phyloP scores from a whole-genome alignment of 2,797 vertebrate genomes.

The Discoglossus pictus region DNA sequence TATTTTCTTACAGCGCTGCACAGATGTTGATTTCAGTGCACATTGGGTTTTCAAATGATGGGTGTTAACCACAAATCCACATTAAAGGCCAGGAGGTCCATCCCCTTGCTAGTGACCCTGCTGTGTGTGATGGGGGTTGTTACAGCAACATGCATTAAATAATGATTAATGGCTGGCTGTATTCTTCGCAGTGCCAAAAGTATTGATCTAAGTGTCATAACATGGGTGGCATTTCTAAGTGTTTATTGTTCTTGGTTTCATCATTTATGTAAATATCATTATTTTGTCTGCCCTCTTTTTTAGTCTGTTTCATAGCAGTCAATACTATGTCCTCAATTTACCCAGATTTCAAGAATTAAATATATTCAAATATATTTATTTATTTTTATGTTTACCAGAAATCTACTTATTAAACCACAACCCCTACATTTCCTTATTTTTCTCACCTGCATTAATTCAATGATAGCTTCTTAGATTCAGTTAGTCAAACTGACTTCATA shows the following conservation, averaged over 20 bases:
- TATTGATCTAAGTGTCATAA: not conserved
- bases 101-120: conserved; percentile 47
- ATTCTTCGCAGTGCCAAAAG: conserved; percentile 8
- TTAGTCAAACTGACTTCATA: too few relatives aligned
- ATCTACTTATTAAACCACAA: too few relatives aligned
- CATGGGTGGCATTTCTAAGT: not conserved
- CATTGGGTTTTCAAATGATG: conserved; percentile 55
- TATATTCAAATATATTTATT: too few relatives aligned
- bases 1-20: conserved; percentile 61
- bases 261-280: too few relatives aligned
- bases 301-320: conserved; percentile 13
- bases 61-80: conserved; percentile 51
- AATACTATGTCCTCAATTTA: conserved; percentile 27
- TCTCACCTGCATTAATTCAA: too few relatives aligned
- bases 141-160: conserved; percentile 53
- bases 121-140: conserved; percentile 53
- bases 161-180: conserved; percentile 40
- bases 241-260: not conserved
- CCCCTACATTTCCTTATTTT: too few relatives aligned
- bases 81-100: conserved; percentile 30
- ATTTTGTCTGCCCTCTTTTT: not conserved
- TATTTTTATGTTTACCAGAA: too few relatives aligned
- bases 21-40: conserved; percentile 58
- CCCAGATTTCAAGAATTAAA: conserved; percentile 5
- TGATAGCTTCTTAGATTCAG: too few relatives aligned